Base-by-base conservation (phyloP, 35 echinoderm and acorn worm species). In the Anneissia japonica region DNA sequence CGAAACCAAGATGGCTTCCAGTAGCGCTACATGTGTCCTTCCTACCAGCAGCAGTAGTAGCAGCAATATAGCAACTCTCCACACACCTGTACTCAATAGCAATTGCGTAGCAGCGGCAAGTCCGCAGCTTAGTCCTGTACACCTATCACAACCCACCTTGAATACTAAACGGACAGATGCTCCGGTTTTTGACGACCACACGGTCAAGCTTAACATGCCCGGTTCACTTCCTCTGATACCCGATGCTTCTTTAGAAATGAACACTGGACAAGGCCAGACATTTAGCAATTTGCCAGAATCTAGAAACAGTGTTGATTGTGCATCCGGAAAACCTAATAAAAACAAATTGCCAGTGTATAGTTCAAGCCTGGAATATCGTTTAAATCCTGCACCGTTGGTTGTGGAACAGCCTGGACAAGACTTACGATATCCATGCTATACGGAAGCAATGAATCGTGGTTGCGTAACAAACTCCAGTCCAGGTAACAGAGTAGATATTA, bases 351-450 rank as follows among this genome's bases (percentile, higher is more conserved):
- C 51, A 2, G 51, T 64, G 11, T 64, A 64, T 64, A 64, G 51
- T 64, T 16, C 7, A 19, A 64, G 21, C 19, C 11, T 64, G 51
- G 51, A 64, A 26, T 64, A 64, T 64, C 7, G 51, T 19, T 2
- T 64, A 26, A 64, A 64, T 23, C 51, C 55, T 41, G 35, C 77
- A 46, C 33, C 46, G 36, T 30, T 4, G 17, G 19, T 43, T 31
- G 34, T 73, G 36, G 10, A 55, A 80, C 36, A 84, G 87, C 34
- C 90, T 86, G 37, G 72, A 31, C 34, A 83, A 55, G 38, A 29
- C 38, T 3, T 74, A 80, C 74, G 9, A 64, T 9, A 64, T 16
- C 40, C 40, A 45, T 45, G 19, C 26, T 64, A 64, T 23, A 64
- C 51, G 19, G 51, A 64, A 23, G 51, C 10, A 23, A 76, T 31